Conservation (phyloP, 35 echinoderm and acorn worm species). For the Stichopus chloronotus region DNA sequence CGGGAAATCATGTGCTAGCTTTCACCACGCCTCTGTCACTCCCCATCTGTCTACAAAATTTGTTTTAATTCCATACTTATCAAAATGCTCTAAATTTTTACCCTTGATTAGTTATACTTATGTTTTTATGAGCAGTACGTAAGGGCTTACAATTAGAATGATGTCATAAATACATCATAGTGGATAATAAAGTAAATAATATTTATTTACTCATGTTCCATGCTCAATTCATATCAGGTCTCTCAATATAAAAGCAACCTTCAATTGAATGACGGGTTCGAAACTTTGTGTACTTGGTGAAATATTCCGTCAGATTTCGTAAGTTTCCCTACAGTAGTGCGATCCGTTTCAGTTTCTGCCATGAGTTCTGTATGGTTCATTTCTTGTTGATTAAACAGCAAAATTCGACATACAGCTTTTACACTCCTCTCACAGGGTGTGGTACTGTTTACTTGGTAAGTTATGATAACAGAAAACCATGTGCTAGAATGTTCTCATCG, state of each 20-base stretch:
- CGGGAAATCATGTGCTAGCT: too few relatives aligned
- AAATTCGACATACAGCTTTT: conserved; percentile 11
- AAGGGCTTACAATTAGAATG: not conserved
- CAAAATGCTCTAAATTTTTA: too few relatives aligned
- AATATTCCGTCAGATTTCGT: too few relatives aligned
- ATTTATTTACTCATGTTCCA: not conserved
- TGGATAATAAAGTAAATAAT: not conserved
- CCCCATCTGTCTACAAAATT: too few relatives aligned
- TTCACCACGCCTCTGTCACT: too few relatives aligned
- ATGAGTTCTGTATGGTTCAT: not conserved
- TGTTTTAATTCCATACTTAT: too few relatives aligned
- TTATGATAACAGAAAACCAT: too few relatives aligned
- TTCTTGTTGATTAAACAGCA: not conserved
- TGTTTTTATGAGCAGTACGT: not conserved
- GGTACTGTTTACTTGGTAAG: too few relatives aligned
- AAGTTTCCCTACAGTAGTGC: too few relatives aligned
- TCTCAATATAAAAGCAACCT: not conserved
- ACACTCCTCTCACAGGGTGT: too few relatives aligned
- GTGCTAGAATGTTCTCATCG: too few relatives aligned
- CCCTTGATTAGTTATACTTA: not conserved
- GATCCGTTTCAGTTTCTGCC: not conserved
- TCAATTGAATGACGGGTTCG: not conserved
- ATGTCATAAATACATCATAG: not conserved
- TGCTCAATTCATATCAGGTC: not conserved
- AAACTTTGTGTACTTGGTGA: not conserved